Evolutionary conservation across 2,888 invertebrate genomes (phyloP), one percentile per base, ranked within the genome.

Genomic region (Hirtodrosophila cameraria): DNA sequence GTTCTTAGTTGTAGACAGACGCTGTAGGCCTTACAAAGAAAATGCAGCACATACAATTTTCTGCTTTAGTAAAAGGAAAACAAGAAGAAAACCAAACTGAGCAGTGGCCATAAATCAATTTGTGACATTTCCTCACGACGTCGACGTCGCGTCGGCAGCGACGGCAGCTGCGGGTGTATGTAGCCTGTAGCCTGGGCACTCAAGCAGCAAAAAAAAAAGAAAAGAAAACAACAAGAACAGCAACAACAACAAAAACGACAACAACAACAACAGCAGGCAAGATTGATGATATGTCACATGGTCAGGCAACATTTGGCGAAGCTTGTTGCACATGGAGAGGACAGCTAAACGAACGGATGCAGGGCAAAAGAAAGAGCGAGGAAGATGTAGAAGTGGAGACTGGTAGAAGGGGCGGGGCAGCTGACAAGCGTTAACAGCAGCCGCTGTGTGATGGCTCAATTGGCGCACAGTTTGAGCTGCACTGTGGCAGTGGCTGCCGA

Each of bases 391-490:
- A 18, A 31, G 9, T n/a, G 13, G 11, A 27, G 33, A 8, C n/a
- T n/a, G 23, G 13, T 27, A n/a, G 20, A n/a, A 8, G 39, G n/a
- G n/a, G n/a, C n/a, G n/a, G n/a, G n/a, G n/a, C n/a, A n/a, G 52
- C 69, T 77, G 85, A 78, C 85, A 88, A 88, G 89, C 88, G 89
- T 83, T 88, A 88, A 88, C 88, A 88, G 60, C 53, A 39, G 52
- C 45, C 49, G 66, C 55, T 63, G 55, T 23, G 36, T 73, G 75
- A 88, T 86, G 77, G 63, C 84, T 86, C 76, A 80, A 87, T 87
- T 68, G 20, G 9, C 9, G 41, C 66, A 73, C 78, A 85, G 85
- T 85, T 83, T 72, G 39, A 45, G 55, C 48, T 5, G 70, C 60
- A 57, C 33, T 85, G 55, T 46, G n/a, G n/a, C n/a, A 20, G 23